Evolutionary conservation across 1,140 invertebrate genomes (phyloP), one percentile per base, ranked within the genome.

Genomic region (Musca domestica): DNA sequence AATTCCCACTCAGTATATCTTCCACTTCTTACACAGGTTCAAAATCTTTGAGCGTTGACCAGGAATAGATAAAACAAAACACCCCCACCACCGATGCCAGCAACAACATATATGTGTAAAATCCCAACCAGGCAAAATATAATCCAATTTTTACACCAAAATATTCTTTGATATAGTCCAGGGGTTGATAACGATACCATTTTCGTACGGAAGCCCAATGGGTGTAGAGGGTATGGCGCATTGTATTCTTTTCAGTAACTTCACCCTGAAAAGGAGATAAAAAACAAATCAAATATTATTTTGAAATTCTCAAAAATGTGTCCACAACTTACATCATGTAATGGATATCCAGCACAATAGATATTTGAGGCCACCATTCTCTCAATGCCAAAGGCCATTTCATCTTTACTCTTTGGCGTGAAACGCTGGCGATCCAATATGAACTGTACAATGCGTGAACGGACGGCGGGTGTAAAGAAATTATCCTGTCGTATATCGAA

Each of bases 111-210:
- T 92, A 89, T 0, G 96, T 98, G 77, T 99, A 99, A 82, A 94
- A 99, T 41, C 96, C 96, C 19, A 98, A 83, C 96, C 96, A 98
- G 5, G 95, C 95, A 81, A 98, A 99, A 82, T 98, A 99, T 46
- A 96, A 83, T 34, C 90, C 92, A 71, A 96, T 94, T 85, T 96
- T 97, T 27, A 96, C 94, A 10, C 95, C 95, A 84, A 97, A 96
- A 82, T 98, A 98, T 69, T 92, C 88, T 75, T 92, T 91, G 66
- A 96, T 84, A 72, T 96, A 90, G 82, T 96, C 93, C 23, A 97
- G 82, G 0, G 95, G 95, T 77, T 97, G 95, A 75, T 92, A 90
- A 71, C 92, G 92, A 77, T 92, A 89, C 81, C 91, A 92, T 77
- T 91, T 93, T 2, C 83, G 86, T 25, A 95, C 85, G 46, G 88